Evolutionary conservation across 2,797 vertebrate genomes (phyloP).

Genomic region (Syngnathus acus): DNA sequence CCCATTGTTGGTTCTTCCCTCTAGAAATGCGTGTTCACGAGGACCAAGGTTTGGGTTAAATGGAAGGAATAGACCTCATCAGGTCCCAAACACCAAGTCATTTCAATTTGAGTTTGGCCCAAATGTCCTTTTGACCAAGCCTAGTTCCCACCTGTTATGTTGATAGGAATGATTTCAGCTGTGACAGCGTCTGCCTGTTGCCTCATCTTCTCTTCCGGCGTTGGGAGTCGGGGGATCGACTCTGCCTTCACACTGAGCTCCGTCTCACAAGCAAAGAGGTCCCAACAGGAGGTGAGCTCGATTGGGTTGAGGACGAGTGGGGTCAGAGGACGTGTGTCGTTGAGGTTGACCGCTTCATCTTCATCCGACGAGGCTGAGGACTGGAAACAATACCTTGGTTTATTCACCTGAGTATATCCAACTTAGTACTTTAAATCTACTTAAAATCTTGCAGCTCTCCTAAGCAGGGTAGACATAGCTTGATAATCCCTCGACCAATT

Average conservation of each 20-base stretch:
- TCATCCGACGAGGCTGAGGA: conserved; percentile 56
- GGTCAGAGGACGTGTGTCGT: conserved; percentile 51
- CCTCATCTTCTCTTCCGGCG: conserved; percentile 90
- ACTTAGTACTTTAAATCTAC: neutral
- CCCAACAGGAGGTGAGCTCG: conserved; percentile 34
- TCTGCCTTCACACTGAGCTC: conserved; percentile 54
- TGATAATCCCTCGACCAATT: too few species aligned
- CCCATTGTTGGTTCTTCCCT: too few species aligned
- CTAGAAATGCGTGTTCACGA: too few species aligned
- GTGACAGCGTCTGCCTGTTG: conserved; percentile 78
- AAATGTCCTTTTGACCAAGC: neutral
- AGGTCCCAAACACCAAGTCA: neutral
- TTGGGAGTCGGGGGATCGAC: conserved; percentile 79
- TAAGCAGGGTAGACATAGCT: too few species aligned
- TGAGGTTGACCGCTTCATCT: conserved; percentile 54
- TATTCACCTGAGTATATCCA: neutral
- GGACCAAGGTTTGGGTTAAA: too few species aligned
- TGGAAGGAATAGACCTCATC: neutral
- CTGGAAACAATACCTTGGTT: conserved; percentile 39
- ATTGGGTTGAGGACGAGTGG: conserved; percentile 51
- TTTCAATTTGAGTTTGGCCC: neutral
- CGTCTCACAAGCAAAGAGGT: conserved; percentile 52
- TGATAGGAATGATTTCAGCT: conserved; percentile 84
- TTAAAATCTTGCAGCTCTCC: too few species aligned
- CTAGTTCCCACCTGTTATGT: conserved; percentile 58